Percentiles rank a stretch among this genome's conserved stretches.
Conservation (phyloP, 2,113 vertebrate species). For the Pholis gunnellus region DNA sequence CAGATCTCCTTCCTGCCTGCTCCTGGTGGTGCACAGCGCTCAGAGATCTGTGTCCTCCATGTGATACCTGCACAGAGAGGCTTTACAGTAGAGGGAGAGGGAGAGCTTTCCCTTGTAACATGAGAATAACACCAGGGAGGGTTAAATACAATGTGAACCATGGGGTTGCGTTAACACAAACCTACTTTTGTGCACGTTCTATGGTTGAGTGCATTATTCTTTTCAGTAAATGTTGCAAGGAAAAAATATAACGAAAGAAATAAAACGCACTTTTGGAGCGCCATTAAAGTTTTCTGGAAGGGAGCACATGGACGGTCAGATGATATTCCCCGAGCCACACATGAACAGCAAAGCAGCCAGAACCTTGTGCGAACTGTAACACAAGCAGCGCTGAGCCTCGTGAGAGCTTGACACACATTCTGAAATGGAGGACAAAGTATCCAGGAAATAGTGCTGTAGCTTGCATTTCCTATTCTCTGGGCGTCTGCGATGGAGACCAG, state of each 20-base stretch:
- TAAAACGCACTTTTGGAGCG: not conserved
- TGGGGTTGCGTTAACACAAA: not conserved
- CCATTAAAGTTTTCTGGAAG: not conserved
- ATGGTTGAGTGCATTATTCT: not conserved
- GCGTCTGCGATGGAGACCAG: slow-evolving; percentile 47
- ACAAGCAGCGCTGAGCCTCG: slow-evolving; percentile 53
- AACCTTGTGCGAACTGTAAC: slow-evolving; percentile 63
- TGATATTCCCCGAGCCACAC: slow-evolving; percentile 40
- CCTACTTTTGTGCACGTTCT: not conserved
- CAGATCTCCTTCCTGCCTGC: not conserved
- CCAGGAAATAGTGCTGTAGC: slow-evolving; percentile 66
- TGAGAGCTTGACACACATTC: slow-evolving; percentile 66
- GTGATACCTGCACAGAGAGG: not conserved
- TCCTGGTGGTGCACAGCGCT: not conserved
- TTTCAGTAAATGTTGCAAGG: not conserved
- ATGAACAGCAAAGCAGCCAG: slow-evolving; percentile 40
- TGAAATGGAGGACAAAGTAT: slow-evolving; percentile 67
- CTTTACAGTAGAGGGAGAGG: not conserved
- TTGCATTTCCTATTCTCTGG: slow-evolving; percentile 64
- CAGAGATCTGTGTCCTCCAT: not conserved
- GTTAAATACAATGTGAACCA: not conserved
- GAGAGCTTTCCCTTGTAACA: not conserved
- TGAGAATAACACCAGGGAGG: not conserved
- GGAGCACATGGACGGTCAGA: slow-evolving; percentile 35
- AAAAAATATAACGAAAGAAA: too few relatives aligned